Evolutionary conservation across 2,113 vertebrate species (phyloP).

Genomic region (Motacilla tschutschensis): DNA sequence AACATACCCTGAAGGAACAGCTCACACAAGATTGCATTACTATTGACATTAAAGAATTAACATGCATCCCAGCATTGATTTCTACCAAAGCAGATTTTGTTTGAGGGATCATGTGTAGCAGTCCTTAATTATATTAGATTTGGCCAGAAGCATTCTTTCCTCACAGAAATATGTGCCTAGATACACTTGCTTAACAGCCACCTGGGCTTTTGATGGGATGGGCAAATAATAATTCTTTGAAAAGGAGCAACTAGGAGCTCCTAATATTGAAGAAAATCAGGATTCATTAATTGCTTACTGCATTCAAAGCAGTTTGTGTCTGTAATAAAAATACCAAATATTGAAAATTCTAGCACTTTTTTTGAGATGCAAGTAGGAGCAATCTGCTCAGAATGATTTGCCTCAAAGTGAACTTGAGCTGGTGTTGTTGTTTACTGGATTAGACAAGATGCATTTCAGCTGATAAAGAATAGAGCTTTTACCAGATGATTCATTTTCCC

Average conservation of each 20-base stretch:
- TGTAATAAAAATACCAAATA: neutral
- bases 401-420: neutral
- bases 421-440: neutral
- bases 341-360: neutral
- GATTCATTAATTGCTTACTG: neutral
- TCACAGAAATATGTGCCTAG: neutral
- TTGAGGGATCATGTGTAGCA: neutral
- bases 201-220: neutral
- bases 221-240: neutral
- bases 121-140: neutral
- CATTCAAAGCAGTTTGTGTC: neutral
- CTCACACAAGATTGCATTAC: neutral
- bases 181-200: neutral
- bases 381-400: neutral
- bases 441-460: slow-evolving; percentile 2
- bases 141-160: neutral
- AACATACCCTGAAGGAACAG: neutral
- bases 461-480: neutral
- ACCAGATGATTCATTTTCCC: neutral
- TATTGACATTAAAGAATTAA: neutral
- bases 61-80: neutral
- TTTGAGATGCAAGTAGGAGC: neutral
- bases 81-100: neutral
- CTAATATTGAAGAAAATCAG: neutral
- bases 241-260: neutral